Evolutionary conservation across 2,797 vertebrate species (phyloP).

Genomic region (Sebastes cheni): DNA sequence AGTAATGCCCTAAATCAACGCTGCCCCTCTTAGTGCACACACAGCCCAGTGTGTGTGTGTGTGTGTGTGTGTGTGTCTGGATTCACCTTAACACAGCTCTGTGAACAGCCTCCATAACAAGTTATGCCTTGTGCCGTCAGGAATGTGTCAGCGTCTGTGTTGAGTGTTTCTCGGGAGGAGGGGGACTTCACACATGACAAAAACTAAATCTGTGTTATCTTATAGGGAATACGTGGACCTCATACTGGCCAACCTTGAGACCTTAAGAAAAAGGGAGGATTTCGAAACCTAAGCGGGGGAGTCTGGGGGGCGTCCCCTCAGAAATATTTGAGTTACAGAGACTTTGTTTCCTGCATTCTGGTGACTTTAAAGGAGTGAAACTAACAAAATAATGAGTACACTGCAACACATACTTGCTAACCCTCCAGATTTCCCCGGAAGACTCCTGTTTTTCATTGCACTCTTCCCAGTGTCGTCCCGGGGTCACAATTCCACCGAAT

Average conservation of each 20-base stretch:
- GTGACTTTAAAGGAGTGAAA: too few species aligned
- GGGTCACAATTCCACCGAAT: too few species aligned
- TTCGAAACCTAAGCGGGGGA: too few species aligned
- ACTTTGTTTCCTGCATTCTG: too few species aligned
- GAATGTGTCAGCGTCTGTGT: constrained; percentile 76
- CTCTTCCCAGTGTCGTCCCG: too few species aligned
- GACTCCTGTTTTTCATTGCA: too few species aligned
- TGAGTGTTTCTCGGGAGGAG: constrained; percentile 50
- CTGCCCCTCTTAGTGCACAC: constrained; percentile 81
- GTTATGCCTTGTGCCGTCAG: constrained; percentile 83
- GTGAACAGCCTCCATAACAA: constrained; percentile 81
- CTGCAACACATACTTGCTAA: too few species aligned
- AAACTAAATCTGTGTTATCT: constrained; percentile 18
- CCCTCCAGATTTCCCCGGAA: too few species aligned
- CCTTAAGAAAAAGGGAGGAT: too few species aligned
- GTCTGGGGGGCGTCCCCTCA: too few species aligned
- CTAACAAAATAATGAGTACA: too few species aligned
- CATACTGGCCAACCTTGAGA: neutral
- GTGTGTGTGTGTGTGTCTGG: constrained; percentile 51
- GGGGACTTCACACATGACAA: constrained; percentile 54
- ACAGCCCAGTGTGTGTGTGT: constrained; percentile 70
- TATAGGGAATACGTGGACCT: neutral
- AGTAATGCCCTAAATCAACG: constrained; percentile 91
- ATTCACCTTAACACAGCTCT: constrained; percentile 74
- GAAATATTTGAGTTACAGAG: too few species aligned